phyloP scores from a whole-genome alignment of 2,888 invertebrate species.

The Lymantria dispar region DNA sequence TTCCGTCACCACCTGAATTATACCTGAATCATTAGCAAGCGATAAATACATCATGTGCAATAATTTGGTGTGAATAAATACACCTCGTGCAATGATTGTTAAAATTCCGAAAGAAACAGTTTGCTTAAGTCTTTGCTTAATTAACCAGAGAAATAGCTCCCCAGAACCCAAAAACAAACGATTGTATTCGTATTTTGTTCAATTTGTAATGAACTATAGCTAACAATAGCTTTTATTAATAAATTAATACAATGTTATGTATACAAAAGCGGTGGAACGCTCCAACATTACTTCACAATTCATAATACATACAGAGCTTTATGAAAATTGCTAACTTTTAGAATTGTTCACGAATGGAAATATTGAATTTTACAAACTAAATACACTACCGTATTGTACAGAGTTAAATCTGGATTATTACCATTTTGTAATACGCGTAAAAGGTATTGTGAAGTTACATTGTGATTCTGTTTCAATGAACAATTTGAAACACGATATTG shows the following conservation, averaged over 20 bases:
- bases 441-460: neutral
- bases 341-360: slow-evolving; percentile 30
- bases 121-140: too few species aligned
- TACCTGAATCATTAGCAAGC: too few species aligned
- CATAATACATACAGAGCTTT: slow-evolving; percentile 26
- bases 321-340: slow-evolving; percentile 33
- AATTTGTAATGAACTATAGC: neutral
- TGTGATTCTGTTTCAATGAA: too few species aligned
- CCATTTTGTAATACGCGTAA: neutral
- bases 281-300: slow-evolving; percentile 21
- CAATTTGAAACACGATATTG: too few species aligned
- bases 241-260: slow-evolving; percentile 12
- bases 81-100: too few species aligned
- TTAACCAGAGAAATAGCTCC: too few species aligned
- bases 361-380: slow-evolving; percentile 33
- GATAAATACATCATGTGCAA: too few species aligned
- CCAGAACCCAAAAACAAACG: neutral
- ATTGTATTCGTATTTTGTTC: neutral
- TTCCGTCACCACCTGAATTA: too few species aligned
- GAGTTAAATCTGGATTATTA: too few species aligned
- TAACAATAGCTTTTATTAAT: slow-evolving; percentile 8
- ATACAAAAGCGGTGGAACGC: slow-evolving; percentile 16
- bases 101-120: too few species aligned
- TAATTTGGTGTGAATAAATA: too few species aligned
- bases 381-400: slow-evolving; percentile 8